Evolutionary conservation across 2,113 vertebrate genomes (phyloP).

Genomic region (Leucopsar rothschildi): DNA sequence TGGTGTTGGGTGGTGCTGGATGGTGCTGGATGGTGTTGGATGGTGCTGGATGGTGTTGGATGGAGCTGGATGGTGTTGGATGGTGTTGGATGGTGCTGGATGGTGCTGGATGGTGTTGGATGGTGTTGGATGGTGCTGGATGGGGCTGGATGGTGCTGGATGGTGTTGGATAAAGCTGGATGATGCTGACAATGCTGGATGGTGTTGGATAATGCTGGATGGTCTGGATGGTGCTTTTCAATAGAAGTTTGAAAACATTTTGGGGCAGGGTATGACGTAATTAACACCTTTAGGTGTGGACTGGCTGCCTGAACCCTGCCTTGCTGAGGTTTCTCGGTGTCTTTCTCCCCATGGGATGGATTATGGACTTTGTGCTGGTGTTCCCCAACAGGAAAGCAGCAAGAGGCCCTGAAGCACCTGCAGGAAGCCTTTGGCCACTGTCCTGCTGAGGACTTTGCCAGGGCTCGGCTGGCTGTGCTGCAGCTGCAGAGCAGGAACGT

Average conservation of each 20-base stretch:
- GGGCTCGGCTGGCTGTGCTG: conserved; percentile 81
- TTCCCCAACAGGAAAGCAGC: conserved; percentile 58
- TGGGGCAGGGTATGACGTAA: background rate
- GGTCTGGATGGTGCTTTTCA: background rate
- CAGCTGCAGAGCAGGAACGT: conserved; percentile 76
- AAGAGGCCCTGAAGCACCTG: conserved; percentile 76
- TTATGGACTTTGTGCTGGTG: background rate
- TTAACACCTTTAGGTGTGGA: background rate
- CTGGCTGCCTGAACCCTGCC: background rate
- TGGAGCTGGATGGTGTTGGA: background rate
- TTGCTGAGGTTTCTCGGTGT: background rate
- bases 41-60: accelerated
- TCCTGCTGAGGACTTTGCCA: conserved; percentile 69
- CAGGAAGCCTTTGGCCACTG: conserved; percentile 72
- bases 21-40: background rate
- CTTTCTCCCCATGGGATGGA: background rate
- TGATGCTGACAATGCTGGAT: background rate
- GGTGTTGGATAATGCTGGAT: background rate
- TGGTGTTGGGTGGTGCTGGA: background rate
- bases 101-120: background rate
- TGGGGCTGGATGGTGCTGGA: background rate
- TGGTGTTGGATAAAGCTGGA: background rate
- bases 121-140: accelerated
- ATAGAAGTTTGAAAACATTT: background rate
- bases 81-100: background rate